Evolutionary conservation across 2,797 vertebrate genomes (phyloP), one percentile per base, ranked within the genome.

Genomic region (Mycteria americana): DNA sequence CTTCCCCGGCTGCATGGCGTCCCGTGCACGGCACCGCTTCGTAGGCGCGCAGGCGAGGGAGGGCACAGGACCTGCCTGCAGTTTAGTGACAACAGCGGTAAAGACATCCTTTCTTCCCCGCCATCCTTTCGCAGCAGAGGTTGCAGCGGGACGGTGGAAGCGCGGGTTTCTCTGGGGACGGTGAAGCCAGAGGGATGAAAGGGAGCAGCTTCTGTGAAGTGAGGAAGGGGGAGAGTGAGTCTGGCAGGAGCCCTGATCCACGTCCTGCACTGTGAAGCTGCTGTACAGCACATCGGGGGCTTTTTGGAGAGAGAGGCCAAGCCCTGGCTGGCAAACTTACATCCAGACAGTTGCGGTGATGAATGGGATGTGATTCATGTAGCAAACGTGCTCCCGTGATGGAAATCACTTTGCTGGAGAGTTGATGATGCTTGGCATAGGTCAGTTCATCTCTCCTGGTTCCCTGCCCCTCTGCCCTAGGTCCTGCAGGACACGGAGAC

Each of bases 281-380:
- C 76, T 76, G 12, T 35, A 31, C 31, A 85, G 77, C 84, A 69
- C 53, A 51, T 51, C 2, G 3, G 31, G 76, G 51, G n/a, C 46
- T 73, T 84, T 91, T 69, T 59, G 48, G 73, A 67, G 59, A 54
- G 62, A 75, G 28, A 88, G 35, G 54, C 59, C 87, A 39, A 86
- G 73, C 68, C 85, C 76, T 69, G 51, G 57, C 87, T 86, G 80
- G 57, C 85, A 79, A 67, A 91, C 86, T 21, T 74, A 89, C 54
- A 75, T 72, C 41, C 78, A 79, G 79, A 45, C 56, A 65, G 50
- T 30, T 89, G 85, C 14, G 23, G 84, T 80, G 93, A 93, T 92
- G 84, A 93, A 93, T 89, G 88, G 83, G 86, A 70, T 83, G 75
- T 33, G 78, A 97, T 88, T 94, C 62, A 5, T 18, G 43, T 30